A percentile compares a stretch with the other conserved stretches of the same genome.
These are phyloP conservation scores for Boleophthalmus pectinirostris DNA, from an alignment of 2,113 vertebrate genomes.

Conservation along the genomic window DNA sequence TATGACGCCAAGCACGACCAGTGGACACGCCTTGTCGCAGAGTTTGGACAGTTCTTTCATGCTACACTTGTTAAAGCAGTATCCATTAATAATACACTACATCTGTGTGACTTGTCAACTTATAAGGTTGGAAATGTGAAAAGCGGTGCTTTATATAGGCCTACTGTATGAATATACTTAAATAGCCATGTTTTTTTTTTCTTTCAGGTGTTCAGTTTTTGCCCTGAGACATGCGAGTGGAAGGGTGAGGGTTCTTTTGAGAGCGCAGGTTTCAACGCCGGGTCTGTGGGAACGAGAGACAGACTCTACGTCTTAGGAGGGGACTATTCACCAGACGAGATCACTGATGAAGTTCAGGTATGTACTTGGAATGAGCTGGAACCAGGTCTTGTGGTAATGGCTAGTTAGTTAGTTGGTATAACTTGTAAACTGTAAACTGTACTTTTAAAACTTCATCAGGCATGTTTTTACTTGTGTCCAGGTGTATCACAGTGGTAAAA, in stretches of 20 bases:
- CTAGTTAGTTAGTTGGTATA: background rate
- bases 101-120: constrained; percentile 96
- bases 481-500: constrained; percentile 90
- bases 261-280: constrained; percentile 96
- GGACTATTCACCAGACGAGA: constrained; percentile 96
- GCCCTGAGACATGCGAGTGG: constrained; percentile 92
- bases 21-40: constrained; percentile 93
- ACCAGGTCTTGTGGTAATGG: too few relatives aligned
- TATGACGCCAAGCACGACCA: constrained; percentile 89
- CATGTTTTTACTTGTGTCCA: constrained; percentile 63
- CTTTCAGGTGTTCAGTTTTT: constrained; percentile 89
- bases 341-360: constrained; percentile 91
- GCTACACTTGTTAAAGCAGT: constrained; percentile 94
- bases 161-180: background rate
- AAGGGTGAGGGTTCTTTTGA: constrained; percentile 96
- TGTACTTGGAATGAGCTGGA: background rate
- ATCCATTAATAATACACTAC: constrained; percentile 86
- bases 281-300: constrained; percentile 88
- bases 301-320: constrained; percentile 96
- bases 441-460: background rate
- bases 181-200: background rate
- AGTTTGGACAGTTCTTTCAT: constrained; percentile 96
- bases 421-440: background rate
- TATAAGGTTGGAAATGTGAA: constrained; percentile 79
- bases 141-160: background rate